Percentiles rank a stretch among this genome's conserved stretches.
phyloP scores from a whole-genome alignment of 2,797 vertebrate genomes.

The Margarornis squamiger region DNA sequence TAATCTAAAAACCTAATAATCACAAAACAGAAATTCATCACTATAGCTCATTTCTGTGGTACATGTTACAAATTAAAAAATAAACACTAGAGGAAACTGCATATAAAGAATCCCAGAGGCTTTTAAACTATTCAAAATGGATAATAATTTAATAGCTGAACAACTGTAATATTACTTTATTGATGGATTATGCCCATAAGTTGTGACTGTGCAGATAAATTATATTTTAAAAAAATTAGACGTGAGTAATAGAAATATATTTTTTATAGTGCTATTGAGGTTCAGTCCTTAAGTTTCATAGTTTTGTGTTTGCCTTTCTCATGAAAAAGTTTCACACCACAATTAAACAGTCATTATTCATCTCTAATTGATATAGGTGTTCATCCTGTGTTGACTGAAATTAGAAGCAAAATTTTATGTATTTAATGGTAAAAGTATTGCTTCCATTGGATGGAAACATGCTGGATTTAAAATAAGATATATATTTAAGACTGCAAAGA shows the following conservation, averaged over 20 bases:
- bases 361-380: background rate
- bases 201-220: background rate
- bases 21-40: conserved; percentile 27
- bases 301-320: conserved; percentile 2
- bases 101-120: background rate
- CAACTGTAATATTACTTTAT: background rate
- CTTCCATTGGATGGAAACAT: background rate
- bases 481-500: background rate
- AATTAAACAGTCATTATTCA: background rate
- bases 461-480: background rate
- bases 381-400: background rate
- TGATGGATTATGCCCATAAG: conserved; percentile 23
- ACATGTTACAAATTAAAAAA: conserved; percentile 41
- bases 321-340: background rate
- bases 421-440: background rate
- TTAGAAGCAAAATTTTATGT: background rate
- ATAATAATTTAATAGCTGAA: conserved; percentile 58
- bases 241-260: background rate
- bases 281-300: background rate
- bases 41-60: conserved; percentile 21
- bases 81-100: conserved; percentile 45
- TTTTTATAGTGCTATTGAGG: background rate
- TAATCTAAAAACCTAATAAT: conserved; percentile 65
- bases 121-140: conserved; percentile 22
- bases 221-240: background rate